A percentile compares a stretch with the other conserved stretches of the same genome.
phyloP scores from a whole-genome alignment of 2,113 vertebrate species.

The Trematocara variabile region DNA sequence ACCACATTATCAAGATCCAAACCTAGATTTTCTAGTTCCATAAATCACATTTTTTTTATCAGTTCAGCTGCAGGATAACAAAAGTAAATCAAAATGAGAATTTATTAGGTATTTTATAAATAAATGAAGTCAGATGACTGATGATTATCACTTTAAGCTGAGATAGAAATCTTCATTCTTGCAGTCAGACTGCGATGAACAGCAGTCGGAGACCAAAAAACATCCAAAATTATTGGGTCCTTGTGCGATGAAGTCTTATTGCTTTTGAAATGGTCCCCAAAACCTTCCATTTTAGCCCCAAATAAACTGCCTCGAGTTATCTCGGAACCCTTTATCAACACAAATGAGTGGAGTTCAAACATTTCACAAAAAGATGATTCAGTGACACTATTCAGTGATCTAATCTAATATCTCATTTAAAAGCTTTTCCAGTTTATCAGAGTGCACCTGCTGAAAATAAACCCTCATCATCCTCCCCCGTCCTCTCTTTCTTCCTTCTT shows the following conservation, averaged over 20 bases:
- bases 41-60: not conserved
- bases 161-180: not conserved
- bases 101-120: not conserved
- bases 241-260: not conserved
- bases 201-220: not conserved
- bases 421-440: not conserved
- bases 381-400: not conserved
- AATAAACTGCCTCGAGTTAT: not conserved
- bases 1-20: not conserved
- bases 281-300: not conserved
- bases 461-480: not conserved
- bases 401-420: not conserved
- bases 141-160: not conserved
- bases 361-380: not conserved
- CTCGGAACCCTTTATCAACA: not conserved
- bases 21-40: not conserved
- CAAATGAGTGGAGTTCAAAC: not conserved
- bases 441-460: not conserved
- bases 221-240: not conserved
- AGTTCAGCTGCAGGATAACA: not conserved
- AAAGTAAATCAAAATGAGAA: not conserved
- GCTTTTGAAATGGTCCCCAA: fast-evolving
- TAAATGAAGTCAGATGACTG: not conserved
- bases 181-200: not conserved
- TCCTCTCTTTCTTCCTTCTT: not conserved